Conservation (phyloP, 92 coral and sea anemone genomes). For the Palythoa grandiflora region DNA sequence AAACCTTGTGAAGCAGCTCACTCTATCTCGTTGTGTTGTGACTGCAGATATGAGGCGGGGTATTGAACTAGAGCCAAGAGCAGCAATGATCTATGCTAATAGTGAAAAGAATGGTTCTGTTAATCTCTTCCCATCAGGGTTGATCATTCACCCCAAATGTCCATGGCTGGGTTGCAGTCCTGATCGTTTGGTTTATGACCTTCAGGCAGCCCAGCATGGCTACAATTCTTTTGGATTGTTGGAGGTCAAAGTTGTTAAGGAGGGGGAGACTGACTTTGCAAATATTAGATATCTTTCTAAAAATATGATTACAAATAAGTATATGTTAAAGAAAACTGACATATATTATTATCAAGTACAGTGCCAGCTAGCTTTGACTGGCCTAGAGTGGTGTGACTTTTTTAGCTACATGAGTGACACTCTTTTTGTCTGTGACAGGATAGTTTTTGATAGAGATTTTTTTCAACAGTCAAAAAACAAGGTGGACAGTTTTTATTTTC, state of each 20-base stretch:
- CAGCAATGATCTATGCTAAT: conserved; percentile 63
- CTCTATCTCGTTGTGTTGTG: conserved; percentile 45
- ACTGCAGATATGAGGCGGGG: conserved; percentile 68
- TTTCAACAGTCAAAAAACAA: conserved; percentile 48
- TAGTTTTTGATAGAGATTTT: conserved; percentile 40
- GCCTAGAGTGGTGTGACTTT: conserved; percentile 63
- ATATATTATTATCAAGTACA: conserved; percentile 57
- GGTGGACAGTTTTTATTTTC: conserved; percentile 38
- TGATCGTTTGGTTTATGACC: conserved; percentile 61
- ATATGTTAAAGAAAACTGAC: conserved; percentile 41
- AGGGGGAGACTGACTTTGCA: conserved; percentile 53
- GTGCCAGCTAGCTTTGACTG: conserved; percentile 62
- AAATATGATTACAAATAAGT: conserved; percentile 27
- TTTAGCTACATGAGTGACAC: conserved; percentile 54
- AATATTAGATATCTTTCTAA: conserved; percentile 57
- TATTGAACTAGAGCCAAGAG: conserved; percentile 58
- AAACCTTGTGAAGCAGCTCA: conserved; percentile 55
- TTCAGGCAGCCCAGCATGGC: conserved; percentile 37
- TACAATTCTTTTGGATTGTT: conserved; percentile 54
- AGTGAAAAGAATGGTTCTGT: conserved; percentile 39
- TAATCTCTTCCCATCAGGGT: conserved; percentile 59
- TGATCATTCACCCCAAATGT: conserved; percentile 62
- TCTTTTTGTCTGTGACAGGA: conserved; percentile 6
- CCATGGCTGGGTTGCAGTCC: conserved; percentile 82
- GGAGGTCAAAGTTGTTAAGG: conserved; percentile 62